phyloP scores from a whole-genome alignment of 2,113 vertebrate species.

The Brienomyrus longianalis region DNA sequence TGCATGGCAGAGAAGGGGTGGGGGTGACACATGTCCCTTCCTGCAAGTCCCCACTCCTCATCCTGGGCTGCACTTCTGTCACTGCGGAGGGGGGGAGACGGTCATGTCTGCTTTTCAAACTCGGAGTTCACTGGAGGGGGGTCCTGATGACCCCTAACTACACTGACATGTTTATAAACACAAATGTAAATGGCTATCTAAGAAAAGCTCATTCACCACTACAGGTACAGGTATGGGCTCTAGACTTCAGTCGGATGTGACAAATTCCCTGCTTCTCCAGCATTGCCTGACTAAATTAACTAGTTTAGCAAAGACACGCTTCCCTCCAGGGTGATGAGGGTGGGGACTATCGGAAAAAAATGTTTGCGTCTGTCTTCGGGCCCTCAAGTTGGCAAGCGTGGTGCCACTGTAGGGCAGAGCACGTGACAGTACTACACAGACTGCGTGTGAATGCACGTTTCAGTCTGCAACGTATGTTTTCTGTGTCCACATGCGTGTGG shows the following conservation, averaged over 20 bases:
- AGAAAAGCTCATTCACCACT: constrained; percentile 24
- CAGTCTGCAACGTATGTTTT: not conserved
- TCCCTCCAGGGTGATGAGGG: no score
- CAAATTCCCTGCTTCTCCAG: not conserved
- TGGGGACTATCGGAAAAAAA: not conserved
- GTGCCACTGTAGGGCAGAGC: not conserved
- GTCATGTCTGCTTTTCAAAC: not conserved
- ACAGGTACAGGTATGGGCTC: constrained; percentile 20
- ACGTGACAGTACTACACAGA: not conserved
- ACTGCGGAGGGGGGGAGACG: not conserved
- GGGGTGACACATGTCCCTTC: not conserved
- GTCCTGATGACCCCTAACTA: constrained; percentile 1
- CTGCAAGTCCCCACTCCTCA: not conserved
- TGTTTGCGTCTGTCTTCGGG: not conserved
- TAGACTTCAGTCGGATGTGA: not conserved
- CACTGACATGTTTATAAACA: constrained; percentile 34
- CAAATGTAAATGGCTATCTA: constrained; percentile 20
- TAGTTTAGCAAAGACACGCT: no score
- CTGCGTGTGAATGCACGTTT: not conserved
- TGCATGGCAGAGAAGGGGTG: not conserved
- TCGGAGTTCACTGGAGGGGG: not conserved
- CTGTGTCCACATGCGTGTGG: not conserved
- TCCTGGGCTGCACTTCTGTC: not conserved
- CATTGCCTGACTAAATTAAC: constrained; percentile 4
- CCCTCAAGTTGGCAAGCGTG: not conserved